Conservation (phyloP, 1,140 invertebrate genomes). For the Apis laboriosa region DNA sequence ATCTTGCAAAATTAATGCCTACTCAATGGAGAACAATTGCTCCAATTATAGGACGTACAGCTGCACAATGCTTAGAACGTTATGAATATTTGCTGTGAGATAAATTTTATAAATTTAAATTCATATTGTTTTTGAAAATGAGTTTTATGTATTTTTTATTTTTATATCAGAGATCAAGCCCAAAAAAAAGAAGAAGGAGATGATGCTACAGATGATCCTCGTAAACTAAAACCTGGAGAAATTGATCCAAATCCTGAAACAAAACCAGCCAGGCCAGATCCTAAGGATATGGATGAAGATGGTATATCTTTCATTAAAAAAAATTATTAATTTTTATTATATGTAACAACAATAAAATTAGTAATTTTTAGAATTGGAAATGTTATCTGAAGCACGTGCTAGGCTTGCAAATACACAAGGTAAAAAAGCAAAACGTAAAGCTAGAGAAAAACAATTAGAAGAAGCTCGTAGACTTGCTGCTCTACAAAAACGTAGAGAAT, state of each 20-base stretch:
- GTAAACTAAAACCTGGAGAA: conserved; percentile 98
- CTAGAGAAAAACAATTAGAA: conserved; percentile 98
- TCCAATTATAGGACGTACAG: conserved; percentile 98
- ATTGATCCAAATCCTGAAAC: conserved; percentile 99
- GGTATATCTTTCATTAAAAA: conserved; percentile 82
- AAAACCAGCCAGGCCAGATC: conserved; percentile 98
- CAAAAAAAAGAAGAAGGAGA: conserved; percentile 98
- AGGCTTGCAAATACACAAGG: conserved; percentile 99
- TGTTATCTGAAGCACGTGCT: conserved; percentile 99
- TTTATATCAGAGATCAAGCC: conserved; percentile 92
- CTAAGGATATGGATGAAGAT: conserved; percentile 99
- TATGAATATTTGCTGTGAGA: conserved; percentile 97
- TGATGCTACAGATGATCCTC: conserved; percentile 94
- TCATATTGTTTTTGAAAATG: background rate
- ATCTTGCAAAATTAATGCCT: conserved; percentile 99
- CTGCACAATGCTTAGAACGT: conserved; percentile 98
- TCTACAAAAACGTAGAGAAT: conserved; percentile 96
- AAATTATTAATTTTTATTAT: conserved; percentile 7
- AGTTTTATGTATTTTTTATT: background rate
- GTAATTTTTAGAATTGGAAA: conserved; percentile 92
- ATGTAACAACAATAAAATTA: conserved; percentile 21
- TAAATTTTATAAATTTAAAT: background rate
- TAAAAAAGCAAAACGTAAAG: conserved; percentile 99
- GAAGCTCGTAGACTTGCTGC: conserved; percentile 98
- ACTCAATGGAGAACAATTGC: conserved; percentile 99